Evolutionary conservation across 2,888 invertebrate genomes (phyloP), one percentile per base, ranked within the genome.

Genomic region (Eulithis prunata): DNA sequence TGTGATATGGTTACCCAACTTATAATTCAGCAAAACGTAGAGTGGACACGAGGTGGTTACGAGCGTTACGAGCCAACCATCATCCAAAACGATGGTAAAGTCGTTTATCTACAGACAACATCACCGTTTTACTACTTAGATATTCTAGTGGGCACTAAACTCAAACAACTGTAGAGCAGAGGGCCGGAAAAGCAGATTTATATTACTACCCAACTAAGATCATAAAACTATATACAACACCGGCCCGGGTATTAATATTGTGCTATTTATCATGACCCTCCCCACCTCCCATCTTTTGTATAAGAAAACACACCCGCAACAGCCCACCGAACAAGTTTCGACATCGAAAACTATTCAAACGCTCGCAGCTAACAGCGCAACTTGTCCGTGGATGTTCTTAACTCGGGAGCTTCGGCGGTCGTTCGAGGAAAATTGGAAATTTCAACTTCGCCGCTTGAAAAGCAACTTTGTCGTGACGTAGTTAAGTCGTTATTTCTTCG

Each of bases 191-290:
- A 87, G 86, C 89, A 90, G 91, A 91, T 92, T 91, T 90, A 91
- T 88, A 90, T 87, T 87, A 87, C 87, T 87, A 84, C 89, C 89
- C 86, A 91, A 92, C 91, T 92, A 91, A 92, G 93, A 93, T 91
- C 91, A 91, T 93, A 92, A 93, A 92, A 92, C 91, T 91, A 88
- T 90, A 91, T 85, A 86, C 83, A 84, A 85, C 57, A 84, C 82
- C 83, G 81, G 81, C 85, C 88, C 87, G 82, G 78, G 88, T 89
- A 91, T 91, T 90, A 90, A 91, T 90, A 91, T 86, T 86, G 85
- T 82, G 82, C 86, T 89, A 91, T 93, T 91, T 91, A 92, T 92
- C 92, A 91, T 86, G 83, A 83, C 86, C 88, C 85, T 78, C 85
- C 83, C 82, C 74, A 57, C 69, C 79, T 81, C 85, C 84, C 89